Percentiles rank a stretch among this genome's conserved stretches.
phyloP scores from a whole-genome alignment of 2,113 vertebrate species.

The Felis catus region DNA sequence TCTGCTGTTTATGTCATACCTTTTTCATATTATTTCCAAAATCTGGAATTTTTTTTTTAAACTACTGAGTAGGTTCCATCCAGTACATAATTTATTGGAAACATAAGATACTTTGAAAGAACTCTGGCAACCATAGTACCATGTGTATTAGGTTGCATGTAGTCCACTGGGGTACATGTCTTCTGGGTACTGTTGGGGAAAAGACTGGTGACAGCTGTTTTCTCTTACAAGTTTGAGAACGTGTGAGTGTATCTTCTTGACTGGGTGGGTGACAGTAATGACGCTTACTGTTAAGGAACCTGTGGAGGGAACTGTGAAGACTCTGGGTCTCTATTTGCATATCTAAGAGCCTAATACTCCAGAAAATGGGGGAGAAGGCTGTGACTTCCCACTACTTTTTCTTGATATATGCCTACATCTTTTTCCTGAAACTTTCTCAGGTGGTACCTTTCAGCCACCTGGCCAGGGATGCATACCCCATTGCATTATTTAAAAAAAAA shows the following conservation, averaged over 20 bases:
- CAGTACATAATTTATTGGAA: neutral
- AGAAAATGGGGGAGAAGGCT: neutral
- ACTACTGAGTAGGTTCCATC: neutral
- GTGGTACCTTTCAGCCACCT: neutral
- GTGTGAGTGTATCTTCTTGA: neutral
- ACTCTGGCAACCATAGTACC: neutral
- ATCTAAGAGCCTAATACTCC: neutral
- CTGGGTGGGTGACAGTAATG: neutral
- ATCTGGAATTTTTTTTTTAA: neutral
- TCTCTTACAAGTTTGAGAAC: neutral
- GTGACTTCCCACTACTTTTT: neutral
- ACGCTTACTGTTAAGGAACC: neutral
- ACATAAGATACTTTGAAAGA: neutral
- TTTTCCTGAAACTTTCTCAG: neutral
- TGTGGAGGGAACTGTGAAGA: neutral
- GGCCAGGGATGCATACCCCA: rapidly evolving
- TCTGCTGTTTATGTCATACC: neutral
- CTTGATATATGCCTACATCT: neutral
- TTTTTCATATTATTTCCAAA: slow-evolving; percentile 32
- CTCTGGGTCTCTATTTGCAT: neutral
- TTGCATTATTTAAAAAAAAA: neutral
- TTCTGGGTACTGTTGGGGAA: neutral
- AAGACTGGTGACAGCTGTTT: neutral
- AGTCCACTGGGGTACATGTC: neutral
- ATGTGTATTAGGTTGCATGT: neutral